Conservation (phyloP, 2,113 vertebrate genomes). For the Clupea harengus region DNA sequence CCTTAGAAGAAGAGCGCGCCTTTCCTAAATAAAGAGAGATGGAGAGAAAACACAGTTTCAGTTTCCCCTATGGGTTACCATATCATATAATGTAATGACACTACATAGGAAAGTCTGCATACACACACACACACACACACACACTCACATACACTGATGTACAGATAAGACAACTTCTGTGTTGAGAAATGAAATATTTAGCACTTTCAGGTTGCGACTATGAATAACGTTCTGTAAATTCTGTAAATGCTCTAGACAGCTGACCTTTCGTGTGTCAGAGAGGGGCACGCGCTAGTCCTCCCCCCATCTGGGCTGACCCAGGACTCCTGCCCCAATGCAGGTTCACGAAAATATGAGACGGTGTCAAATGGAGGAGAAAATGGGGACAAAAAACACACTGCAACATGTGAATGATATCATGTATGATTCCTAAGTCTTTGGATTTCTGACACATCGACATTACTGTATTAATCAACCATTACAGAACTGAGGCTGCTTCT, state of each 20-base stretch:
- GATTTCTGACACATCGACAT: neutral
- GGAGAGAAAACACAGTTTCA: neutral
- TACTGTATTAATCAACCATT: neutral
- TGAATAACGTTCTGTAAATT: neutral
- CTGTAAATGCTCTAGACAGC: neutral
- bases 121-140: neutral
- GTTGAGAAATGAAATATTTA: neutral
- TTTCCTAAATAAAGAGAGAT: neutral
- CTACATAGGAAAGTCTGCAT: neutral
- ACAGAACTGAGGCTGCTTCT: neutral
- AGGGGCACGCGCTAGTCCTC: neutral
- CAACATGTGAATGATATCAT: conserved; percentile 7
- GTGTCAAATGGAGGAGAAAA: neutral
- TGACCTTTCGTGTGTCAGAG: neutral
- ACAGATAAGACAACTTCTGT: neutral
- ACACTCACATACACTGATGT: neutral
- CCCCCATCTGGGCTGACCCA: neutral
- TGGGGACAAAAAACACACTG: neutral
- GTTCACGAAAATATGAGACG: neutral
- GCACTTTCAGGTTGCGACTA: neutral
- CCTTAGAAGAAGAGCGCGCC: neutral
- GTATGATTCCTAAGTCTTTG: neutral
- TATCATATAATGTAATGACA: neutral
- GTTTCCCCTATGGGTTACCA: neutral
- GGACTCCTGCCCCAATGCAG: neutral